A percentile compares a stretch with the other conserved stretches of the same genome.
These are phyloP conservation scores for Dryobota labecula DNA, from an alignment of 2,888 invertebrate genomes.

Conservation along the genomic window DNA sequence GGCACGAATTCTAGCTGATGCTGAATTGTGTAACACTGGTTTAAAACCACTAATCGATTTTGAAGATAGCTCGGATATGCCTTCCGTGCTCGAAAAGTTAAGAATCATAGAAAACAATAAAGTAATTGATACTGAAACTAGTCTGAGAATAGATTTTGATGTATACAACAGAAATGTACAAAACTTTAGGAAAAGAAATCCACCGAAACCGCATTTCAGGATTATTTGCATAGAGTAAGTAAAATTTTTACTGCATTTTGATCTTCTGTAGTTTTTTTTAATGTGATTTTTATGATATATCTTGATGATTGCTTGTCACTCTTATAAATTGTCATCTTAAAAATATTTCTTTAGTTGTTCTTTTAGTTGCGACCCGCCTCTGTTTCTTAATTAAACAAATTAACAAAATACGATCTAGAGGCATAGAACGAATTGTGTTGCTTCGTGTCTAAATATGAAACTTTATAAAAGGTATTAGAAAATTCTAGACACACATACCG, in stretches of 20 bases:
- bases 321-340: background rate
- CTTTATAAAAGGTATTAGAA: too few relatives aligned
- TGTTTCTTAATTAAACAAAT: too few relatives aligned
- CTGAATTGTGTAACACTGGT: constrained; percentile 59
- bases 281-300: background rate
- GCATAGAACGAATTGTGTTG: too few relatives aligned
- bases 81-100: constrained; percentile 77
- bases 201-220: constrained; percentile 84
- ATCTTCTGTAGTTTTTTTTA: background rate
- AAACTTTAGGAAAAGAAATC: constrained; percentile 82
- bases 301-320: background rate
- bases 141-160: constrained; percentile 81
- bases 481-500: too few relatives aligned
- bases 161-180: constrained; percentile 85
- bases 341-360: too few relatives aligned
- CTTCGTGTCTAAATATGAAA: too few relatives aligned
- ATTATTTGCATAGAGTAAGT: constrained; percentile 85
- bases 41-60: constrained; percentile 75
- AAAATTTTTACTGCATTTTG: constrained; percentile 2
- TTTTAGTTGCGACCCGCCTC: too few relatives aligned
- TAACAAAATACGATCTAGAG: too few relatives aligned
- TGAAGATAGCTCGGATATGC: constrained; percentile 78
- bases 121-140: constrained; percentile 63
- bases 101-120: constrained; percentile 78
- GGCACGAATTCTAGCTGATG: constrained; percentile 34